Conservation (phyloP, 2,888 invertebrate genomes). For the Conus canariensis region DNA sequence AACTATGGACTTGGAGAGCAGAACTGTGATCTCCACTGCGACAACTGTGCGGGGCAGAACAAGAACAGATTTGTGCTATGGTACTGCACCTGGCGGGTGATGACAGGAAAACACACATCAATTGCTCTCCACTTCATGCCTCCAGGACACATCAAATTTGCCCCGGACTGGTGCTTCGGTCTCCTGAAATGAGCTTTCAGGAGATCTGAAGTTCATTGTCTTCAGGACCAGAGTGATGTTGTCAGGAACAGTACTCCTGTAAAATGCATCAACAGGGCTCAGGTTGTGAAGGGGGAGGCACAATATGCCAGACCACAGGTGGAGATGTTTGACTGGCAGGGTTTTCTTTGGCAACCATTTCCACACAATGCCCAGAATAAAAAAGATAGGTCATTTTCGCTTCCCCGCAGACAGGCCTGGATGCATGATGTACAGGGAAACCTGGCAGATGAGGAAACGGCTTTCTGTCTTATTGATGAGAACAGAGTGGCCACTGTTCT, state of each 20-base stretch:
- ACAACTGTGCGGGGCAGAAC: constrained; percentile 25
- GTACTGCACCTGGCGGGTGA: background rate
- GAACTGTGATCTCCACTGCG: background rate
- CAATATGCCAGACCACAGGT: no score
- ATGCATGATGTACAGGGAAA: no score
- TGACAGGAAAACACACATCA: background rate
- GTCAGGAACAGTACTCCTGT: constrained; percentile 39
- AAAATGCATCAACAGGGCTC: constrained; percentile 42
- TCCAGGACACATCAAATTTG: background rate
- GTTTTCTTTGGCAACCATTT: no score
- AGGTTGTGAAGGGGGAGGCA: constrained; percentile 5
- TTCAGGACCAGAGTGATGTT: constrained; percentile 31
- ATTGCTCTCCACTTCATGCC: background rate
- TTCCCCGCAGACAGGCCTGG: no score
- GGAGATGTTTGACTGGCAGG: no score
- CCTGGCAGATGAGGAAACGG: no score
- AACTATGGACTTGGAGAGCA: constrained; percentile 40
- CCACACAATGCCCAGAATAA: no score
- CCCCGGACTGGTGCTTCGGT: background rate
- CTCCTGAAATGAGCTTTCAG: background rate
- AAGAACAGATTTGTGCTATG: constrained; percentile 38
- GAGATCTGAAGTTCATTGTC: background rate
- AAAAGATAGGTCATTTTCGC: no score
- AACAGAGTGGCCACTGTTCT: no score
- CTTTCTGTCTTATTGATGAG: no score